Base-by-base conservation (phyloP, 2,888 invertebrate species). In the Bimastos eiseni region DNA sequence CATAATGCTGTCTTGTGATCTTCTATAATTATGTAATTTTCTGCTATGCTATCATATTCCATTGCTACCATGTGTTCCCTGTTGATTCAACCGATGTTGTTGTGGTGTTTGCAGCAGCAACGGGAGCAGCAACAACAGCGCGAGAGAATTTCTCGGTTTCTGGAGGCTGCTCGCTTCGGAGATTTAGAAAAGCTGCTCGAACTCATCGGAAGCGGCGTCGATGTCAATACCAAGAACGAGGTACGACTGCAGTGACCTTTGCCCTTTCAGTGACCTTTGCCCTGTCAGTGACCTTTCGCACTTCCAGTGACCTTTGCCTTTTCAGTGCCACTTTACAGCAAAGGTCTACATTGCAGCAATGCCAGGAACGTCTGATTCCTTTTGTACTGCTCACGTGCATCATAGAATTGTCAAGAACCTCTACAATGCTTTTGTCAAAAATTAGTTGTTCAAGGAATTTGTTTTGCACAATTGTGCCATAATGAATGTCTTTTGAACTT, bases 201-300 rank as follows among this genome's bases (percentile, higher is more conserved):
- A 95, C 98, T 98, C 94, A 96, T 99, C 92, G 98, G 98, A 95
- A 97, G 98, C 94, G 98, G 98, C 95, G 98, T 98, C 84, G 99
- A 99, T 96, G 99, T 99, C 95, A 99, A 99, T 96, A 98, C 99
- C 94, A 98, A 98, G 96, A 99, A 99, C 96, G 98, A 98, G 95
- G 98, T 99, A 96, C 98, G 98, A 94, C n/a, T 34, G 24, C n/a
- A 15, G 6, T 30, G 36, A 21, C n/a, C 24, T 34, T n/a, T 90
- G 15, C 15, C n/a, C 33, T 30, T 44, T 33, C 3, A 34, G 6
- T 34, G 24, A 21, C n/a, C 24, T 34, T n/a, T 90, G 15, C 15
- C n/a, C 33, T 30, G 34, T 33, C n/a, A 15, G 6, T 30, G 36
- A 21, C n/a, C 24, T 34, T n/a, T 90, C n/a, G 15, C 15, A 19